Evolutionary conservation across 2,888 invertebrate species (phyloP).

Genomic region (Megaustenia siamemsis): DNA sequence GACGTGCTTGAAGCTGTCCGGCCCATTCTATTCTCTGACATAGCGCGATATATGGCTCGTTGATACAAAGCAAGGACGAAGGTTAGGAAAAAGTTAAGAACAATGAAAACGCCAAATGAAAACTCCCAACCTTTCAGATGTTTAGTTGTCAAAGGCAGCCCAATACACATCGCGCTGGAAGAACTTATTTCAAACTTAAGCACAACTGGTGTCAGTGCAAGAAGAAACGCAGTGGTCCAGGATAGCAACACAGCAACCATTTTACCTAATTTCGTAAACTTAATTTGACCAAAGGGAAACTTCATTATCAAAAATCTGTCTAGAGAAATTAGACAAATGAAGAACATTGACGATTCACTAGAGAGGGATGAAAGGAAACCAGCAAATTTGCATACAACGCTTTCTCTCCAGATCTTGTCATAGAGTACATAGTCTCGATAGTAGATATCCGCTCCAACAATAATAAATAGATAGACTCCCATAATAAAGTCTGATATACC

Average conservation of each 20-base stretch:
- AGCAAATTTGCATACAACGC: conserved; percentile 60
- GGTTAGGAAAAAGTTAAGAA: conserved; percentile 73
- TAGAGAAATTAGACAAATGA: conserved; percentile 84
- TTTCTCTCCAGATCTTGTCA: conserved; percentile 62
- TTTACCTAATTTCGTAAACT: conserved; percentile 63
- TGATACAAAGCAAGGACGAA: conserved; percentile 74
- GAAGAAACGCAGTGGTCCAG: conserved; percentile 67
- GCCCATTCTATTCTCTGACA: conserved; percentile 76
- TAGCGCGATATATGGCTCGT: conserved; percentile 75
- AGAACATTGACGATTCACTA: conserved; percentile 84
- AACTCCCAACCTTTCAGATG: conserved; percentile 77
- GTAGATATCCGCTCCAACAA: neutral
- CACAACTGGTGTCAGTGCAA: conserved; percentile 59
- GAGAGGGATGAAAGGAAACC: conserved; percentile 77
- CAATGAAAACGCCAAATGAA: conserved; percentile 74
- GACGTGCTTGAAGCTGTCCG: conserved; percentile 63
- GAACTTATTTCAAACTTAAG: conserved; percentile 65
- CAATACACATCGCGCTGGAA: conserved; percentile 70
- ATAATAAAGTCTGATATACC: conserved; percentile 1
- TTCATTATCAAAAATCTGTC: conserved; percentile 84
- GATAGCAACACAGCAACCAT: conserved; percentile 60
- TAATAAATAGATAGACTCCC: neutral
- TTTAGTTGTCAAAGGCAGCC: conserved; percentile 76
- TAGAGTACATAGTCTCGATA: conserved; percentile 65
- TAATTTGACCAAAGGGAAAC: conserved; percentile 55